phyloP scores from a whole-genome alignment of 2,113 vertebrate species.

The Leptobrachium leishanense region DNA sequence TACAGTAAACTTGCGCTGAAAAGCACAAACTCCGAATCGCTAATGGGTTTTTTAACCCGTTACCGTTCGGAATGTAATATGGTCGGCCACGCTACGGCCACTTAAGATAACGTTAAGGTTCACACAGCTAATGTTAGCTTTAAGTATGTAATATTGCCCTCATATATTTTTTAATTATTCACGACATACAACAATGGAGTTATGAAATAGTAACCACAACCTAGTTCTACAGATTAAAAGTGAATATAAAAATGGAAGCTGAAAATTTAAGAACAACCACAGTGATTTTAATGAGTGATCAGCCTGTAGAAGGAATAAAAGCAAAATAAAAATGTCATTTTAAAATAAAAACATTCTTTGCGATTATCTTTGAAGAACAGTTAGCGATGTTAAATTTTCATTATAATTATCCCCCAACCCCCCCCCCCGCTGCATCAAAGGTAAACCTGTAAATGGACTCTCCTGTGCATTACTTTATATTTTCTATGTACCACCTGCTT shows the following conservation, averaged over 20 bases:
- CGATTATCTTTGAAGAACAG: neutral
- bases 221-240: constrained; percentile 7
- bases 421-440: neutral
- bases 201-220: neutral
- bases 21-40: no score
- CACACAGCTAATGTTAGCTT: no score
- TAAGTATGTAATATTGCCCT: no score
- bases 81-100: no score
- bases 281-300: constrained; percentile 11
- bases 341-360: neutral
- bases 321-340: neutral
- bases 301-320: neutral
- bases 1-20: no score
- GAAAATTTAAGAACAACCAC: neutral
- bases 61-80: no score
- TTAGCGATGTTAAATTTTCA: neutral
- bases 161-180: neutral
- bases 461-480: neutral
- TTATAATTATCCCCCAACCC: neutral
- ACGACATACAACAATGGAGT: neutral
- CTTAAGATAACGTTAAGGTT: no score
- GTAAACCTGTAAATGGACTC: neutral
- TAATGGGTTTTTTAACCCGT: no score
- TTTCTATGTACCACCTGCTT: neutral
- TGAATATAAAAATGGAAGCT: neutral